A percentile compares a stretch with the other conserved stretches of the same genome.
phyloP scores from a whole-genome alignment of 2,113 vertebrate genomes.

The Tetrax tetrax region DNA sequence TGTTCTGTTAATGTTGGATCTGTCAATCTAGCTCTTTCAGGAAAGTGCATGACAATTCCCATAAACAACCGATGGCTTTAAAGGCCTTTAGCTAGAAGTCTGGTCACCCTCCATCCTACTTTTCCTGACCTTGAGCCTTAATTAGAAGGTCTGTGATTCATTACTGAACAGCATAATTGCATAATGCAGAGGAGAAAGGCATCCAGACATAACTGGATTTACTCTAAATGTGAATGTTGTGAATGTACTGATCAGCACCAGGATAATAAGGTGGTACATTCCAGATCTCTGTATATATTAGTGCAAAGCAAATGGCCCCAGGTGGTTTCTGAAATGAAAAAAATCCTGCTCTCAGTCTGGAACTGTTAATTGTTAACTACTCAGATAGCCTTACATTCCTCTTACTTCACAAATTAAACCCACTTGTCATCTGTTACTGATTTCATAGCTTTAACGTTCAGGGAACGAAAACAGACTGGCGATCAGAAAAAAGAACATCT shows the following conservation, averaged over 20 bases:
- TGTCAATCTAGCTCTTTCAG: not conserved
- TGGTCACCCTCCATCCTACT: not conserved
- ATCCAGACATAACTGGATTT: not conserved
- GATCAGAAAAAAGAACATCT: not conserved
- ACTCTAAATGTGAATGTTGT: not conserved
- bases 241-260: not conserved
- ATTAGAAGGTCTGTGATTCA: conserved; percentile 2
- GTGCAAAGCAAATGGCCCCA: not conserved
- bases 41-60: not conserved
- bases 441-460: conserved; percentile 4
- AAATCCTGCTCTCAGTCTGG: not conserved
- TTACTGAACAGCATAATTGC: not conserved
- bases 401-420: conserved; percentile 55
- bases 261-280: not conserved
- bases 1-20: conserved; percentile 35
- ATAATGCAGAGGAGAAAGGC: not conserved
- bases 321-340: not conserved
- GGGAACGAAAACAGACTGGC: not conserved
- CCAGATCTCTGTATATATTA: not conserved
- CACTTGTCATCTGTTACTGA: conserved; percentile 35
- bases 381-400: conserved; percentile 29
- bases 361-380: conserved; percentile 51
- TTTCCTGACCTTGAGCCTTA: conserved; percentile 24
- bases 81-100: not conserved
- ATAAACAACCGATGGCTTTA: not conserved